Evolutionary conservation across 2,113 vertebrate species (phyloP), one percentile per base, ranked within the genome.

Genomic region (Proterorhinus semilunaris): DNA sequence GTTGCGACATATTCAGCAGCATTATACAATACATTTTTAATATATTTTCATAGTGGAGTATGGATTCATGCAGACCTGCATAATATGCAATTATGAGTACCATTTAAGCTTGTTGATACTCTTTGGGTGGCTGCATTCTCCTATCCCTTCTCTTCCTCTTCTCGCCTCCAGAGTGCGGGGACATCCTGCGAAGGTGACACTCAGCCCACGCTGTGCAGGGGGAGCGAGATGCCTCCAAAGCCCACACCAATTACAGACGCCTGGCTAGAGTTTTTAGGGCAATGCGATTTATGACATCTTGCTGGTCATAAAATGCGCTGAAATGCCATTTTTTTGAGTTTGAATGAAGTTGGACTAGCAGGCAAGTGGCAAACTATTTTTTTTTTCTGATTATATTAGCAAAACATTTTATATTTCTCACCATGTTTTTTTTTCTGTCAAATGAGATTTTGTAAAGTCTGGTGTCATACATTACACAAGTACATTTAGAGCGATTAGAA

Each of bases 171-270:
- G 43, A 52, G 66, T 80, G 68, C 17, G n/a, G 27, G 71, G 70
- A 69, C 65, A 69, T 36, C 12, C 74, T 69, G 62, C 70, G 68
- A 81, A 81, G 73, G 75, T 84, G 82, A 87, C 80, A 75, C 71
- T 74, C 57, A n/a, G 63, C 51, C 69, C 51, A 61, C 67, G 68
- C 55, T 65, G 71, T 47, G 63, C 67, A 71, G n/a, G 69, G 79
- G 49, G 74, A 86, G 65, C 80, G 87, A 91, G 86, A 78, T 82
- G 80, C 64, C 55, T 66, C 55, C 66, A 69, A 85, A 76, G 69
- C 75, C 71, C 65, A 42, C 64, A 77, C 51, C 57, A 59, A 68
- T 82, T 67, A 73, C 68, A 43, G 50, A 74, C 75, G 74, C 71
- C 48, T 45, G 81, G 69, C 67, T 68, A 73, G 59, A 61, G 43